A percentile compares a stretch with the other conserved stretches of the same genome.
phyloP scores from a whole-genome alignment of 2,797 vertebrate species.

The Darevskia nairensis region DNA sequence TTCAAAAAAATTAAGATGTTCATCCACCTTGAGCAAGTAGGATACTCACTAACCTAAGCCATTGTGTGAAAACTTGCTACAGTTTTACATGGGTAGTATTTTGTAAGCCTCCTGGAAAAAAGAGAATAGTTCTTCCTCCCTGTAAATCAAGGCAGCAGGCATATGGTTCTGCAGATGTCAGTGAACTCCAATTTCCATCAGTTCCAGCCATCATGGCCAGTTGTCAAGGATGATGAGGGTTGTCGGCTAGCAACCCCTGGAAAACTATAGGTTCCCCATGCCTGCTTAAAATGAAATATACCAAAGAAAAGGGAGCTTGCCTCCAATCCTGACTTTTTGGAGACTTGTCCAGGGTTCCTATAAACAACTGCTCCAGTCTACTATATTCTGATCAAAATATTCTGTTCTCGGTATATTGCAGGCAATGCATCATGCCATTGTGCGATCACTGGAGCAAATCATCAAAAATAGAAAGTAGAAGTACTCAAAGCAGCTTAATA shows the following conservation, averaged over 20 bases:
- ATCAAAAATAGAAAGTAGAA: constrained; percentile 70
- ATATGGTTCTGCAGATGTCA: neutral
- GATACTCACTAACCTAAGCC: neutral
- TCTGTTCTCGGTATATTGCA: constrained; percentile 64
- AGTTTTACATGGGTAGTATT: neutral
- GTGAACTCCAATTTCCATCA: neutral
- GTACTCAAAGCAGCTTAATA: constrained; percentile 57
- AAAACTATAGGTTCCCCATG: neutral
- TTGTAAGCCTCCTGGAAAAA: neutral
- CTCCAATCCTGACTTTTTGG: neutral
- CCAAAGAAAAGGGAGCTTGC: neutral
- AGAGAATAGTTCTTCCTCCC: neutral
- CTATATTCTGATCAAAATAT: constrained; percentile 66
- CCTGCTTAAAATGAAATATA: constrained; percentile 40
- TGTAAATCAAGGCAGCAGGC: neutral
- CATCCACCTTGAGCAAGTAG: no score
- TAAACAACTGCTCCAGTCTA: constrained; percentile 70
- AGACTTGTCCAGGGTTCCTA: constrained; percentile 58
- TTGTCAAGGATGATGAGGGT: neutral
- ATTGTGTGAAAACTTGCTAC: neutral
- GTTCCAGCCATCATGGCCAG: neutral
- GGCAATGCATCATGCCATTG: constrained; percentile 67
- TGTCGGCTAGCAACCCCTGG: neutral
- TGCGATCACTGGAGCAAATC: constrained; percentile 67
- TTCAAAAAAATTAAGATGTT: no score